These are phyloP conservation scores for Trachelus stipa DNA, from an alignment of 2,888 invertebrate species.

Conservation along the genomic window DNA sequence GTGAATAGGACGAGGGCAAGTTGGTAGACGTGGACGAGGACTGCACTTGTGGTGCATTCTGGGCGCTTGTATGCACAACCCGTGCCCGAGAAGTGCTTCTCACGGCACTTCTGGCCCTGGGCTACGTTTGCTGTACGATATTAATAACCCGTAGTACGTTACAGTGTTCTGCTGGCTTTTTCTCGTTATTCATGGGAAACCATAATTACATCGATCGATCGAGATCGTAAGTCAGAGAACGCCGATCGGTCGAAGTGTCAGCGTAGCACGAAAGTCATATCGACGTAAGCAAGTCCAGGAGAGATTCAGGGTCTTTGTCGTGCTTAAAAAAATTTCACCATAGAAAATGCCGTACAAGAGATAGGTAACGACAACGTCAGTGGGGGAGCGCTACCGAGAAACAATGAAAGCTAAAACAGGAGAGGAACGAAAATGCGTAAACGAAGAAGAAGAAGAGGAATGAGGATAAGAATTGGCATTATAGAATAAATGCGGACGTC, in stretches of 20 bases:
- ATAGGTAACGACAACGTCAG: too few relatives aligned
- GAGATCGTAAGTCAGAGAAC: neutral
- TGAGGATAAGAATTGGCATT: neutral
- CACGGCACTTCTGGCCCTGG: neutral
- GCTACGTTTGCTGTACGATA: neutral
- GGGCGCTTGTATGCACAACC: neutral
- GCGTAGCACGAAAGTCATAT: neutral
- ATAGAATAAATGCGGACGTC: neutral
- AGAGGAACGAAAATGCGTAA: conserved; percentile 13
- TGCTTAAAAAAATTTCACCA: too few relatives aligned
- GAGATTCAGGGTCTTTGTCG: too few relatives aligned
- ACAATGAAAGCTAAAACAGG: neutral
- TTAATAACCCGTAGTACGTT: neutral
- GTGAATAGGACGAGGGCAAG: neutral
- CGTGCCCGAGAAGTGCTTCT: neutral
- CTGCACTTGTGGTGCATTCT: neutral
- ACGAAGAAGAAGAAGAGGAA: conserved; percentile 10
- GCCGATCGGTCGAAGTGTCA: neutral
- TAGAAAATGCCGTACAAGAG: too few relatives aligned
- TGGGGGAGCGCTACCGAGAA: conserved; percentile 5
- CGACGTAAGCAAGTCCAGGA: neutral
- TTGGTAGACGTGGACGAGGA: neutral
- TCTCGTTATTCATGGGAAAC: neutral
- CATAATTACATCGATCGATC: neutral
- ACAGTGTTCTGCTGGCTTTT: neutral